Evolutionary conservation across 2,797 vertebrate genomes (phyloP).

Genomic region (Propithecus perrieri): DNA sequence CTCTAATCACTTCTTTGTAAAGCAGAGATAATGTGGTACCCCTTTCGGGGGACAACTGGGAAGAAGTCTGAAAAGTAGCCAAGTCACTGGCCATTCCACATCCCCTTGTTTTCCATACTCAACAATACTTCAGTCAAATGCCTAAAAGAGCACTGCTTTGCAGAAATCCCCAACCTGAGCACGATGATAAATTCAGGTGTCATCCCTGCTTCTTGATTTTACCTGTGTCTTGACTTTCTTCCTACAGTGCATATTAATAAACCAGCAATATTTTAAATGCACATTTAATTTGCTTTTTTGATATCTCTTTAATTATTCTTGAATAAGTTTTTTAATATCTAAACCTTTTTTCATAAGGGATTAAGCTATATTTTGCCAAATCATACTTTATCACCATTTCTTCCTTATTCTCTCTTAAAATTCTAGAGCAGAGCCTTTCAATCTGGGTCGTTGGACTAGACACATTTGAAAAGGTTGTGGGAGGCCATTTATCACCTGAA

Average conservation of each 20-base stretch:
- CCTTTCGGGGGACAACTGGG: neutral
- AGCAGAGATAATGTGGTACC: neutral
- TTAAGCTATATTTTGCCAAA: neutral
- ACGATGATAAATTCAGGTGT: neutral
- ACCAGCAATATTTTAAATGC: neutral
- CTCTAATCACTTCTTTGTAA: neutral
- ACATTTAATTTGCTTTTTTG: neutral
- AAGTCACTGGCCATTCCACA: neutral
- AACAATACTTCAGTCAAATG: neutral
- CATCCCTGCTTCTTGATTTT: neutral
- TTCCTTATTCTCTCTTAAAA: conserved; percentile 4
- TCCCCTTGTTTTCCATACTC: neutral
- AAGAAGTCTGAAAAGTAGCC: neutral
- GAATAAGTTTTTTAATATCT: neutral
- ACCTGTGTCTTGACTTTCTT: neutral
- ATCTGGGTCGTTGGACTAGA: neutral
- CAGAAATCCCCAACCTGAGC: neutral
- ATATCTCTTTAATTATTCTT: neutral
- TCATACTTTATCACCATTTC: neutral
- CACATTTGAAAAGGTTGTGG: neutral
- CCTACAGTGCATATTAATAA: neutral
- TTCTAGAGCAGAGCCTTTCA: neutral
- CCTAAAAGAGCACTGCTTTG: too few relatives aligned
- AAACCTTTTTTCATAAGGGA: neutral
- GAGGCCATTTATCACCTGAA: neutral